Conservation (phyloP, 2,888 invertebrate genomes). For the Drosophila suboccidentalis region DNA sequence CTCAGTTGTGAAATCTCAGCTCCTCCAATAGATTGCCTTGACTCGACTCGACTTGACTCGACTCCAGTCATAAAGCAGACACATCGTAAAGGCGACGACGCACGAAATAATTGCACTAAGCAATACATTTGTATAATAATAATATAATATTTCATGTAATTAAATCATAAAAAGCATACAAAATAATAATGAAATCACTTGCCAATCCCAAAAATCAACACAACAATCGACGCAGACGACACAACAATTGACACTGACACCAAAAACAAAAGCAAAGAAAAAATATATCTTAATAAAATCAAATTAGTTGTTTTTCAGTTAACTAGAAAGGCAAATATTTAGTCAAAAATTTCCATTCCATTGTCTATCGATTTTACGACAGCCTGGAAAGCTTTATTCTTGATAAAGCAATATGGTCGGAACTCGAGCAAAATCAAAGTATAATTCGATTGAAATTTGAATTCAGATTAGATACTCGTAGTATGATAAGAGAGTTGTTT, state of each 20-base stretch:
- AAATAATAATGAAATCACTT: slow-evolving; percentile 58
- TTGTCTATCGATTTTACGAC: slow-evolving; percentile 67
- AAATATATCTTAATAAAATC: slow-evolving; percentile 15
- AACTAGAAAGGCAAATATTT: slow-evolving; percentile 41
- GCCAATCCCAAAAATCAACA: slow-evolving; percentile 73
- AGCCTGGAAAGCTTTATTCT: slow-evolving; percentile 35
- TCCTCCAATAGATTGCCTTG: slow-evolving; percentile 36
- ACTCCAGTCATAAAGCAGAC: slow-evolving; percentile 48
- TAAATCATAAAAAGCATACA: slow-evolving; percentile 69
- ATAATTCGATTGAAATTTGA: slow-evolving; percentile 51
- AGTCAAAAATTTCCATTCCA: slow-evolving; percentile 66
- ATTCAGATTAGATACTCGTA: slow-evolving; percentile 43
- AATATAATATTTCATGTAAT: slow-evolving; percentile 67
- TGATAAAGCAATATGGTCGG: slow-evolving; percentile 36
- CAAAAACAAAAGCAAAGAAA: slow-evolving; percentile 40
- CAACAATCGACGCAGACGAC: slow-evolving; percentile 49
- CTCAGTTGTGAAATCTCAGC: slow-evolving; percentile 64
- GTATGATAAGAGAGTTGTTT: slow-evolving; percentile 13
- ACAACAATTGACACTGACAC: slow-evolving; percentile 74
- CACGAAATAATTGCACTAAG: slow-evolving; percentile 68
- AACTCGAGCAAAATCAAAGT: slow-evolving; percentile 32
- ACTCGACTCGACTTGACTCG: slow-evolving; percentile 1
- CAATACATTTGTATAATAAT: slow-evolving; percentile 37
- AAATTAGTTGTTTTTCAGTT: slow-evolving; percentile 7
- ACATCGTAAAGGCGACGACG: slow-evolving; percentile 65